Conservation (phyloP, 1,140 invertebrate species). For the Thaumetopoea pityocampa region DNA sequence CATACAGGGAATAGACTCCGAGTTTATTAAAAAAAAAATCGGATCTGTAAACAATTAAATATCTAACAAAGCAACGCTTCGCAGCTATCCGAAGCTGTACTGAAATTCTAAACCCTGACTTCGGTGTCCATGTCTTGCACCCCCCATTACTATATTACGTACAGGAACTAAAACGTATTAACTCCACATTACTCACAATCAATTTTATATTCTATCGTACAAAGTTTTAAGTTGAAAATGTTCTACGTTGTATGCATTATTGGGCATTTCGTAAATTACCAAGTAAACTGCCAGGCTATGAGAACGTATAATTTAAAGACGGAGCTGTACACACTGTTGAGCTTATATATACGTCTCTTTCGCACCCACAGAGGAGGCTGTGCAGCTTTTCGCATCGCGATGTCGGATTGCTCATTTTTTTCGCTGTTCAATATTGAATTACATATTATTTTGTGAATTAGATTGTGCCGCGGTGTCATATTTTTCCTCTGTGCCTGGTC, state of each 20-base stretch:
- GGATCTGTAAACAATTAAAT: slow-evolving; percentile 59
- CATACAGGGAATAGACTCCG: slow-evolving; percentile 24
- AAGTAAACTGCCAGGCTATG: slow-evolving; percentile 64
- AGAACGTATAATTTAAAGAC: slow-evolving; percentile 76
- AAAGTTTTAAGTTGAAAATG: slow-evolving; percentile 24
- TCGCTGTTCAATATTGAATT: slow-evolving; percentile 67
- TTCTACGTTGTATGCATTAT: slow-evolving; percentile 5
- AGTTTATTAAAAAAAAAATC: slow-evolving; percentile 56
- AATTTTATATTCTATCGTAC: slow-evolving; percentile 7
- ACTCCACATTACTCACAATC: not conserved
- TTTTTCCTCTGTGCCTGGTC: slow-evolving; percentile 57
- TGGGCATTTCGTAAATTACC: slow-evolving; percentile 26
- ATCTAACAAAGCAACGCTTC: slow-evolving; percentile 68
- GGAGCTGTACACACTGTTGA: slow-evolving; percentile 36
- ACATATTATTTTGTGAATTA: slow-evolving; percentile 74
- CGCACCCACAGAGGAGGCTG: slow-evolving; percentile 27
- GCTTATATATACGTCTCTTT: slow-evolving; percentile 42
- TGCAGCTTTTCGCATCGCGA: slow-evolving; percentile 43
- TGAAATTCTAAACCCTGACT: slow-evolving; percentile 74
- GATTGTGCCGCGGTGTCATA: slow-evolving; percentile 66
- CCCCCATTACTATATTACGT: slow-evolving; percentile 73
- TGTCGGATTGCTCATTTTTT: slow-evolving; percentile 66
- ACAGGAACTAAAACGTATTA: slow-evolving; percentile 30
- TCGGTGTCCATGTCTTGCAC: slow-evolving; percentile 69
- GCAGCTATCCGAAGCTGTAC: slow-evolving; percentile 73